Base-by-base conservation (phyloP, 2,888 invertebrate genomes). In the Hydrotaea diabolus region DNA sequence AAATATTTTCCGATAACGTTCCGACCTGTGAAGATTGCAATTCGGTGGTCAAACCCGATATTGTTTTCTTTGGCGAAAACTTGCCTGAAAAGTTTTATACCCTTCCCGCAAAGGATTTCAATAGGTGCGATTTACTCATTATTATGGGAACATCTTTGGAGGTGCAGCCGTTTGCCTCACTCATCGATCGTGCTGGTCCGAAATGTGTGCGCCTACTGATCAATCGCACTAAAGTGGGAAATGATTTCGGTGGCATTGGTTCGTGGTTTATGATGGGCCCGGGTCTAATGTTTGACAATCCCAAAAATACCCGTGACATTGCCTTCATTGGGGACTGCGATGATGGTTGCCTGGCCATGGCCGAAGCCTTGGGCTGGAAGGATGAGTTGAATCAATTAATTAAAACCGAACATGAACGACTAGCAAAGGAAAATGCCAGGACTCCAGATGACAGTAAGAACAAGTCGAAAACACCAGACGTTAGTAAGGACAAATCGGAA, bases 141-240 rank as follows among this genome's bases (percentile, higher is more conserved):
- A 96, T 99, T 31, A 96, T 99, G 95, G 99, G 99, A 0, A 98
- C 99, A 0, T 98, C 98, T 0, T 93, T 99, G 82, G 96, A 96
- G 87, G 99, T 99, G 0, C 97, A 98, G 88, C 99, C 99, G 0
- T 99, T 99, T 93, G 98, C 98, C 0, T 96, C 97, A 0, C 94
- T 99, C 5, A 94, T 97, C 86, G 95, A 97, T 89, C 95, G 95
- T 83, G 95, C 96, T 0, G 94, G 94, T 0, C 93, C 94, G 0
- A 94, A 94, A 89, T 96, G 96, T 91, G 96, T 98, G 0, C 94
- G 98, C 9, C 92, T 98, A 31, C 93, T 98, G 19, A 97, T 99
- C 55, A 98, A 98, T 92, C 94, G 96, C 36, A 97, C 97, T 93
- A 95, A 95, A 89, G 96, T 95, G 0, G 95, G 95, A 0, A 89